A percentile compares a stretch with the other conserved stretches of the same genome.
phyloP scores from a whole-genome alignment of 35 echinoderm and acorn worm species.

The Ophiothrix spiculata region DNA sequence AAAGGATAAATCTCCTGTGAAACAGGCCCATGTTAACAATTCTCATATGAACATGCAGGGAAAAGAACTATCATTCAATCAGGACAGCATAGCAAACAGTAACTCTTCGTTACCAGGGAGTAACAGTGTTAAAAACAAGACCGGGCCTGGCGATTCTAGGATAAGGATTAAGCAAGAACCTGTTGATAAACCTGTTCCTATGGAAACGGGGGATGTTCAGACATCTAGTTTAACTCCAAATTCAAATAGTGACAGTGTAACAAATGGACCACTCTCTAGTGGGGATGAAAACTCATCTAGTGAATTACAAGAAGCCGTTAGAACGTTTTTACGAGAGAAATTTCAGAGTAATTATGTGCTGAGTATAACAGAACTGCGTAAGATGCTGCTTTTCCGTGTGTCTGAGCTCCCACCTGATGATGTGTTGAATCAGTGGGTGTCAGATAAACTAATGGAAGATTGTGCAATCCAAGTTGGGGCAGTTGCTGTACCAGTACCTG shows the following conservation, averaged over 20 bases:
- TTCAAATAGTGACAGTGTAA: neutral
- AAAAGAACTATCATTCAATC: constrained; percentile 2
- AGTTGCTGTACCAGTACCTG: constrained; percentile 54
- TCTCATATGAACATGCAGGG: constrained; percentile 13
- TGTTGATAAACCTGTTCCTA: neutral
- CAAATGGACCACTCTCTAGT: neutral
- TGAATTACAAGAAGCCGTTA: constrained; percentile 45
- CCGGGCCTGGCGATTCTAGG: neutral
- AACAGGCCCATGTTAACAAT: constrained; percentile 4
- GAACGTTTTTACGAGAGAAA: constrained; percentile 43
- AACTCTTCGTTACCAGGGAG: neutral
- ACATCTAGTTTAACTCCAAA: neutral
- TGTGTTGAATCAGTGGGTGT: constrained; percentile 41
- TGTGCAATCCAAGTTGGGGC: constrained; percentile 51
- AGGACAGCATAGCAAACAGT: neutral
- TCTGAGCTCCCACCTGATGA: constrained; percentile 44
- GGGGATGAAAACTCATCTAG: neutral
- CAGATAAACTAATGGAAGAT: constrained; percentile 57
- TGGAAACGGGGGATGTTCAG: neutral
- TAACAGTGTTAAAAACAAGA: neutral
- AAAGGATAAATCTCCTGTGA: constrained; percentile 36
- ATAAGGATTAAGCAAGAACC: neutral
- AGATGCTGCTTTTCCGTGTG: constrained; percentile 32
- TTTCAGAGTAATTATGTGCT: constrained; percentile 50
- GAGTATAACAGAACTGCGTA: constrained; percentile 62